These are phyloP conservation scores for Mesorhabditis sp. DNA, from an alignment of 2,888 invertebrate genomes.

Conservation along the genomic window DNA sequence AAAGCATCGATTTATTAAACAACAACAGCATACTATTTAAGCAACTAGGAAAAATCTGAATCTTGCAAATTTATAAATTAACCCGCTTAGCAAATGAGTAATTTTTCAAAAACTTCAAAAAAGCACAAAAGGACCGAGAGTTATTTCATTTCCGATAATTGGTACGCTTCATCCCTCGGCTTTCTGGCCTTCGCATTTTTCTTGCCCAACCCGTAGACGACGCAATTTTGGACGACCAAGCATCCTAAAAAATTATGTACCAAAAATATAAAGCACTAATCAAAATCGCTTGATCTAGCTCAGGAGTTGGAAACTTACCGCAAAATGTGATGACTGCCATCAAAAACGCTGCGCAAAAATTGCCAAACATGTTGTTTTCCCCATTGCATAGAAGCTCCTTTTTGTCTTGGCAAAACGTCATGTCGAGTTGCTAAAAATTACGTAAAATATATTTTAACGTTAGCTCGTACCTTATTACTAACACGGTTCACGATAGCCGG, in stretches of 20 bases:
- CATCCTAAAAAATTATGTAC: background rate
- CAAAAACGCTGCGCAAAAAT: conserved; percentile 14
- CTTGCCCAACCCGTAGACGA: background rate
- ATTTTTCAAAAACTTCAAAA: too few relatives aligned
- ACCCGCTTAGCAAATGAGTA: too few relatives aligned
- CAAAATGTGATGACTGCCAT: conserved; percentile 12
- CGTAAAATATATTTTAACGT: background rate
- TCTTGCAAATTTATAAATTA: too few relatives aligned
- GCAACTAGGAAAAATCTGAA: too few relatives aligned
- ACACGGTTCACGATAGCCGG: conserved; percentile 19
- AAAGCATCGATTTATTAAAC: too few relatives aligned
- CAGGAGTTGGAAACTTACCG: too few relatives aligned
- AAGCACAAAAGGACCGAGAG: too few relatives aligned
- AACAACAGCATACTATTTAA: too few relatives aligned
- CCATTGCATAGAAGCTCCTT: conserved; percentile 18
- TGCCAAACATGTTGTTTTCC: conserved; percentile 17
- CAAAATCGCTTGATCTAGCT: too few relatives aligned
- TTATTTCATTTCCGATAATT: too few relatives aligned
- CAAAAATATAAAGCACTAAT: too few relatives aligned
- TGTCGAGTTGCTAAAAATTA: conserved; percentile 19
- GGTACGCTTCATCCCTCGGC: background rate
- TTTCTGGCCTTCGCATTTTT: conserved; percentile 2
- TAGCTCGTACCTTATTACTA: conserved; percentile 15
- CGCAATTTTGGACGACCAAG: background rate
- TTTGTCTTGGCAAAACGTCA: conserved; percentile 20